phyloP scores from a whole-genome alignment of 2,797 vertebrate genomes.

The Platalea minor region DNA sequence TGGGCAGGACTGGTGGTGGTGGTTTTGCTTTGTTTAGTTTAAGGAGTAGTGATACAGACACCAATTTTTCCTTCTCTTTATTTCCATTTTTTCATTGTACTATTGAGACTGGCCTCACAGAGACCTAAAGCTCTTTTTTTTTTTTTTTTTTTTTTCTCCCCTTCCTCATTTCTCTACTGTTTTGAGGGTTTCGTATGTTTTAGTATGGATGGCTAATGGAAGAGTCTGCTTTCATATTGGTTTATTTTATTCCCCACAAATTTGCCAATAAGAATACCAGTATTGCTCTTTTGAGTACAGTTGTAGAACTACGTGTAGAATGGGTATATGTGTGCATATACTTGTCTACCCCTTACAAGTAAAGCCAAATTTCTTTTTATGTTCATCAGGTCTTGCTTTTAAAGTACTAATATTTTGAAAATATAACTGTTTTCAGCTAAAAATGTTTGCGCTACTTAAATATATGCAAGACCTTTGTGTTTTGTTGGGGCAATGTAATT shows the following conservation, averaged over 20 bases:
- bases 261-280: not conserved
- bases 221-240: not conserved
- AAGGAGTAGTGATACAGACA: not conserved
- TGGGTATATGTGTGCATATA: not conserved
- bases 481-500: not conserved
- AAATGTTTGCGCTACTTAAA: not conserved
- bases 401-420: not conserved
- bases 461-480: not conserved
- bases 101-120: not conserved
- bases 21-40: not conserved
- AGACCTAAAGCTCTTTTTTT: not conserved
- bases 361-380: not conserved
- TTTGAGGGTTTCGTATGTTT: not conserved
- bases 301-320: not conserved
- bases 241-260: not conserved
- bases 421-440: not conserved
- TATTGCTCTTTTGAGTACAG: not conserved
- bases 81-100: not conserved
- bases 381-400: not conserved
- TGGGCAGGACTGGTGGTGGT: not conserved
- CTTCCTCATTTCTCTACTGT: not conserved
- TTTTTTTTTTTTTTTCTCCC: not conserved
- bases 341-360: not conserved
- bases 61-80: not conserved
- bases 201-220: not conserved